Evolutionary conservation across 2,113 vertebrate species (phyloP).

Genomic region (Sus scrofa): DNA sequence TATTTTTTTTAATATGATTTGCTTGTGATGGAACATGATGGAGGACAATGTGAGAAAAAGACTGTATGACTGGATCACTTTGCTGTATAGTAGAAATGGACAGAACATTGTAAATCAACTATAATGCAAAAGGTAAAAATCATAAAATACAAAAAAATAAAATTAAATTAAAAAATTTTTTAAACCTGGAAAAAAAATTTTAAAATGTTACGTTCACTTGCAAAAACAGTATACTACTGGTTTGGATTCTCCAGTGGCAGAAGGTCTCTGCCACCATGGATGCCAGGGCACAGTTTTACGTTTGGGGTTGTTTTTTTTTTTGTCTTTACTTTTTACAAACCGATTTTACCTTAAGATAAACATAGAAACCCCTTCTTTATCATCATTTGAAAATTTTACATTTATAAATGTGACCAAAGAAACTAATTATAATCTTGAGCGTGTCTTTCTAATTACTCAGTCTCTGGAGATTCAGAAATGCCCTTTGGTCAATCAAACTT

Average conservation of each 20-base stretch:
- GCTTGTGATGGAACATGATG: too few relatives aligned
- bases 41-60: too few relatives aligned
- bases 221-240: not conserved
- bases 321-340: not conserved
- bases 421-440: not conserved
- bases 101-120: too few relatives aligned
- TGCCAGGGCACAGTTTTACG: not conserved
- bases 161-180: too few relatives aligned
- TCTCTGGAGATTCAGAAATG: not conserved
- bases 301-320: not conserved
- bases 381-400: not conserved
- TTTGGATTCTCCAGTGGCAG: not conserved
- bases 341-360: not conserved
- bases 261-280: rapidly evolving
- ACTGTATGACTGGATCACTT: too few relatives aligned
- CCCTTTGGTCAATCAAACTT: not conserved
- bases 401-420: not conserved
- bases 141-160: too few relatives aligned
- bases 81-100: too few relatives aligned
- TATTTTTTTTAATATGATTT: not conserved
- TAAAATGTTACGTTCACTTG: too few relatives aligned
- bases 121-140: too few relatives aligned
- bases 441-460: not conserved
- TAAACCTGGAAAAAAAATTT: too few relatives aligned
- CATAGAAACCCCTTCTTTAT: not conserved